phyloP scores from a whole-genome alignment of 1,140 invertebrate genomes.

The Mercenaria mercenaria region DNA sequence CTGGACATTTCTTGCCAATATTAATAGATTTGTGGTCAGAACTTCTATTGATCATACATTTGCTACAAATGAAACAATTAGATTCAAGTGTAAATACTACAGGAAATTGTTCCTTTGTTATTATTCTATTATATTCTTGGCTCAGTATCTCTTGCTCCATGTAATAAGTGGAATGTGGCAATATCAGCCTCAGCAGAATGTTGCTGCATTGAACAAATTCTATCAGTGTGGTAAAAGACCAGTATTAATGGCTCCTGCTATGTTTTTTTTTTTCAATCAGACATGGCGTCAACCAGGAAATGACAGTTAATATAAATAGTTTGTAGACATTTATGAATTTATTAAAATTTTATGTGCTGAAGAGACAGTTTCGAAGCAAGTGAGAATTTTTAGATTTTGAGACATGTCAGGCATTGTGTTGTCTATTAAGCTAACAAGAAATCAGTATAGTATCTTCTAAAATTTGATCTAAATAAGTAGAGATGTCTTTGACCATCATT shows the following conservation, averaged over 20 bases:
- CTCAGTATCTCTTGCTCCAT: not conserved
- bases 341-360: no score
- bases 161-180: not conserved
- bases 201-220: not conserved
- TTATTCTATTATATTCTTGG: slow-evolving; percentile 22
- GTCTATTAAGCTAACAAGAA: no score
- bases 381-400: no score
- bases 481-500: no score
- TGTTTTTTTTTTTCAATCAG: not conserved
- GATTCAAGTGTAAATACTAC: not conserved
- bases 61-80: slow-evolving; percentile 13
- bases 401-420: no score
- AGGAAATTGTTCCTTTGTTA: slow-evolving; percentile 3
- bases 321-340: no score
- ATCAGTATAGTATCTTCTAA: no score
- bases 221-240: not conserved
- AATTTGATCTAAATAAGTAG: no score
- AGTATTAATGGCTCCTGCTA: not conserved
- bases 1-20: no score
- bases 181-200: not conserved
- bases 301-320: no score
- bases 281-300: no score
- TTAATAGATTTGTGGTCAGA: not conserved
- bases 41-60: not conserved
- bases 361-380: no score